Conservation (phyloP, 2,797 vertebrate genomes). For the Anomalospiza imberbis region DNA sequence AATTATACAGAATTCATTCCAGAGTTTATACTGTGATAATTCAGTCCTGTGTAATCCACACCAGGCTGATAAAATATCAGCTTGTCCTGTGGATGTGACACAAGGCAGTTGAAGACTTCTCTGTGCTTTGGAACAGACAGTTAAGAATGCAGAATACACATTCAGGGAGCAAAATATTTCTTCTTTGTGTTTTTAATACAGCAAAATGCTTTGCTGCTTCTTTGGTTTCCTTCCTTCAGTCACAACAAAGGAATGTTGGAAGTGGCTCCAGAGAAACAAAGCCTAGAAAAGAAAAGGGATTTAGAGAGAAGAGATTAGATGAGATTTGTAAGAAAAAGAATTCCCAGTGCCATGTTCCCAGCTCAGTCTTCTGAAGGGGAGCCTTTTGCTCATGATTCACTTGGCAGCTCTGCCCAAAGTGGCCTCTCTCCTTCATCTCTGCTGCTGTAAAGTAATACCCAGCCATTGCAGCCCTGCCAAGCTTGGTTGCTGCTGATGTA, state of each 20-base stretch:
- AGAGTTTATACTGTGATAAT: neutral
- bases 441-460: neutral
- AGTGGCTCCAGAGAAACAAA: constrained; percentile 38
- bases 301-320: constrained; percentile 30
- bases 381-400: neutral
- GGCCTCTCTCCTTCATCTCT: constrained; percentile 1
- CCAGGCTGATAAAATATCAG: neutral
- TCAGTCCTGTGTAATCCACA: neutral
- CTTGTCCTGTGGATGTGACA: neutral
- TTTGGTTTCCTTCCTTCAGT: constrained; percentile 26
- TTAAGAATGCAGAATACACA: neutral
- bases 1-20: neutral
- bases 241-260: constrained; percentile 19
- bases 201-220: neutral
- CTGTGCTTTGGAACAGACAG: neutral
- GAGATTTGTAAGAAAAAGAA: constrained; percentile 7
- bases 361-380: constrained; percentile 14
- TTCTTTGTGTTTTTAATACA: neutral
- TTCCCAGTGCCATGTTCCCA: neutral
- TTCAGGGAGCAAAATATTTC: neutral
- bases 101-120: neutral
- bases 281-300: neutral
- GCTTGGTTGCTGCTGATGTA: neutral
- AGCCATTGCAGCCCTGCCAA: neutral
- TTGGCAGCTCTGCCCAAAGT: neutral